Percentiles rank a stretch among this genome's conserved stretches.
These are phyloP conservation scores for Melanocharis versteri DNA, from an alignment of 2,113 vertebrate genomes.

Conservation along the genomic window DNA sequence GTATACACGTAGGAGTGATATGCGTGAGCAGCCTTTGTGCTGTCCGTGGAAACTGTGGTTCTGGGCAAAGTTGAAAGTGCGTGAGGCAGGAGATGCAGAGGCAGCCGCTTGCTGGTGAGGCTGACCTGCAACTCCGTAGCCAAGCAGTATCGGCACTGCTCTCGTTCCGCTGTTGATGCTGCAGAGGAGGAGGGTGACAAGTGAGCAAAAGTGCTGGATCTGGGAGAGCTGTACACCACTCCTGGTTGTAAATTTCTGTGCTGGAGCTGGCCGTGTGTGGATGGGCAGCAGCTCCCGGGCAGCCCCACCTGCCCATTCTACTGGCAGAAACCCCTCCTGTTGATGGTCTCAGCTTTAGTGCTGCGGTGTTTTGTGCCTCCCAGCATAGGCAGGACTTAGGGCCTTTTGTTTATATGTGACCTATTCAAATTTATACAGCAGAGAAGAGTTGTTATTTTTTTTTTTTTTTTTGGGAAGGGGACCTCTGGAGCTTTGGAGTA, in stretches of 20 bases:
- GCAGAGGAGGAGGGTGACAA: background rate
- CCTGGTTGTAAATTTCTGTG: fast-evolving
- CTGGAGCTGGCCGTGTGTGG: background rate
- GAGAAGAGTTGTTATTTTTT: background rate
- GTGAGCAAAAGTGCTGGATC: fast-evolving
- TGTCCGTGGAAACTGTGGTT: background rate
- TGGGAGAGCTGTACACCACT: background rate
- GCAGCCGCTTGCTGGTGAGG: background rate
- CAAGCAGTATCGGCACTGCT: fast-evolving
- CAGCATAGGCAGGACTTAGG: background rate
- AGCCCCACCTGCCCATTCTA: background rate
- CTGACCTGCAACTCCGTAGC: background rate
- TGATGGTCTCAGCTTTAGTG: background rate
- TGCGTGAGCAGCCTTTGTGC: background rate
- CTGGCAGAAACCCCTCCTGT: background rate
- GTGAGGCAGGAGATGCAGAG: background rate
- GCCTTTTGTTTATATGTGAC: background rate
- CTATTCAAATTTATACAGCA: background rate
- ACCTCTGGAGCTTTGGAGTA: background rate
- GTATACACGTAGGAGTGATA: background rate
- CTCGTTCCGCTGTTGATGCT: background rate
- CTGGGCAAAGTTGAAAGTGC: background rate
- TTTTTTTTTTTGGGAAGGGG: background rate
- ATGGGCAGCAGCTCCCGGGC: background rate
- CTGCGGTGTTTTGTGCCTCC: background rate